A percentile compares a stretch with the other conserved stretches of the same genome.
Evolutionary conservation across 1,140 invertebrate species (phyloP).

Genomic region (Conopomorpha cramerella): DNA sequence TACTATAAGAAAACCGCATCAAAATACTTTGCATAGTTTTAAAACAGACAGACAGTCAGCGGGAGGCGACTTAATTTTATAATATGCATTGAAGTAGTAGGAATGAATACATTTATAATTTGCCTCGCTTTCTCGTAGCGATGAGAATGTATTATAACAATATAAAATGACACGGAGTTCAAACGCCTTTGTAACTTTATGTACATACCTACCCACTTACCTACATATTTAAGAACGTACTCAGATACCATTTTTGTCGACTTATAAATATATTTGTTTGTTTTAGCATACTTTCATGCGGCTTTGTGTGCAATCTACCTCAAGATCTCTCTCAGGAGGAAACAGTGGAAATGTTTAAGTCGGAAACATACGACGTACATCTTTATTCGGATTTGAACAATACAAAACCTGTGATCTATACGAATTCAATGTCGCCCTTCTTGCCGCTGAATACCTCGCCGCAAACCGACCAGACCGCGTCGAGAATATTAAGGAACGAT

Average conservation of each 20-base stretch:
- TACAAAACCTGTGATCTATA: constrained; percentile 34
- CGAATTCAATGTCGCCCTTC: constrained; percentile 26
- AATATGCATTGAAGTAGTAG: too few relatives aligned
- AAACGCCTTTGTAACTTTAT: too few relatives aligned
- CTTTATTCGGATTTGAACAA: constrained; percentile 44
- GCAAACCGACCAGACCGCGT: constrained; percentile 58
- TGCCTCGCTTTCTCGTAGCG: too few relatives aligned
- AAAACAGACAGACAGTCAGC: too few relatives aligned
- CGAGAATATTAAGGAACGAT: constrained; percentile 62
- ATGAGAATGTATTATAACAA: too few relatives aligned
- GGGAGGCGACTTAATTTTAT: too few relatives aligned
- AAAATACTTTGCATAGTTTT: too few relatives aligned
- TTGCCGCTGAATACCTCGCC: constrained; percentile 40
- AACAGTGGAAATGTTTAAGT: constrained; percentile 46
- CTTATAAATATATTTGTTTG: constrained; percentile 4
- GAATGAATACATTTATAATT: too few relatives aligned
- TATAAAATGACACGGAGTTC: too few relatives aligned
- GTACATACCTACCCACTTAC: neutral
- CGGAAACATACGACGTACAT: constrained; percentile 61
- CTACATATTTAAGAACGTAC: neutral
- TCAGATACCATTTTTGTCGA: neutral
- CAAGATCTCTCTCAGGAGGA: constrained; percentile 45
- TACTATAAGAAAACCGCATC: too few relatives aligned
- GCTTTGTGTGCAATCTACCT: constrained; percentile 63
- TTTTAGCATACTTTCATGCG: constrained; percentile 57